phyloP scores from a whole-genome alignment of 2,797 vertebrate genomes.

The Potorous gilbertii region DNA sequence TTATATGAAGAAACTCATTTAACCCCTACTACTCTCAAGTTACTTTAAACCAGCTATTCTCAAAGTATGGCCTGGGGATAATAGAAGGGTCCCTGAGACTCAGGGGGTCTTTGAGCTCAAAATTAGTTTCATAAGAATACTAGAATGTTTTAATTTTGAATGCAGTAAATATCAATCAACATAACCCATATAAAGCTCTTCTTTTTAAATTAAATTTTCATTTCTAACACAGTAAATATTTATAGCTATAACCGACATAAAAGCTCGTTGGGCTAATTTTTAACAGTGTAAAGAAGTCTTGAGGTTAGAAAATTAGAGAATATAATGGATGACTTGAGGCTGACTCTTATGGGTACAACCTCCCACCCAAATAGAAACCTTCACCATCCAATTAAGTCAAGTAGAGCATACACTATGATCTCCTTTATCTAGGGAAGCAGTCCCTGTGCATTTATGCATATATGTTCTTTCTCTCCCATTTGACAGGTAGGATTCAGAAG shows the following conservation, averaged over 20 bases:
- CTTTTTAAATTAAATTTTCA: background rate
- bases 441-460: background rate
- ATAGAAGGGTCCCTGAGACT: background rate
- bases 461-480: conserved; percentile 26
- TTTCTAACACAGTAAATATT: background rate
- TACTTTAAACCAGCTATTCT: background rate
- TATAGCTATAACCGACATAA: background rate
- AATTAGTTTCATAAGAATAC: background rate
- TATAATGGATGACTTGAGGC: background rate
- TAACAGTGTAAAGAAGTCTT: background rate
- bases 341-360: background rate
- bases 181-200: background rate
- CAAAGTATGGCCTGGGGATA: background rate
- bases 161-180: background rate
- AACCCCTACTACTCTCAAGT: background rate
- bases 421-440: background rate
- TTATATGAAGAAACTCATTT: background rate
- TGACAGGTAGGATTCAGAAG: conserved; percentile 29
- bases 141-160: background rate
- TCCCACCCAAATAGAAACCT: background rate
- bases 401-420: background rate
- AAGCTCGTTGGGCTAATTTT: background rate
- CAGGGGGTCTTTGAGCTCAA: background rate
- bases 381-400: background rate
- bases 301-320: background rate